phyloP scores from a whole-genome alignment of 2,113 vertebrate genomes.

The Alaudala cheleensis region DNA sequence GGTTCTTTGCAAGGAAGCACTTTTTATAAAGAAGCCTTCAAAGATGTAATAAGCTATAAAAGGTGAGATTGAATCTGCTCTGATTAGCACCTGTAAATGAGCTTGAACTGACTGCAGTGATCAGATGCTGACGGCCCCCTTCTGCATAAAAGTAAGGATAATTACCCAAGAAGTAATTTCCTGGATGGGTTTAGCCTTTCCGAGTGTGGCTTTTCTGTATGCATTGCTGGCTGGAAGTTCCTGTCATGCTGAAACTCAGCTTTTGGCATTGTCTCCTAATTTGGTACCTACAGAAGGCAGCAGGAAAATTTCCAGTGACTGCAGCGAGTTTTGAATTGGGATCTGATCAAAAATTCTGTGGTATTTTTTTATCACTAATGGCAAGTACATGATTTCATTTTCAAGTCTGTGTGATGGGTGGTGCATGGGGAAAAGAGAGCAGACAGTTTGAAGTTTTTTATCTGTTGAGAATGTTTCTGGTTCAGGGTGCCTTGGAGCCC shows the following conservation, averaged over 20 bases:
- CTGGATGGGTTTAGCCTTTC: not conserved
- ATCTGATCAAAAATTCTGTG: not conserved
- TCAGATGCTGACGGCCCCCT: not conserved
- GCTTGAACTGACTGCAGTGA: not conserved
- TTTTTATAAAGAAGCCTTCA: not conserved
- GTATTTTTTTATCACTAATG: not conserved
- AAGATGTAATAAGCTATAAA: constrained; percentile 13
- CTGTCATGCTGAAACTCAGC: not conserved
- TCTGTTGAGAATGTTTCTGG: not conserved
- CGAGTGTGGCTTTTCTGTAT: not conserved
- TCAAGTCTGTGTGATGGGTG: not conserved
- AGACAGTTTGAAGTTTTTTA: fast-evolving
- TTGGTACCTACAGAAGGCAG: not conserved
- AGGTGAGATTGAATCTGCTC: constrained; percentile 29
- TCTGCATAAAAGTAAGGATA: constrained; percentile 1
- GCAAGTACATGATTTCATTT: not conserved
- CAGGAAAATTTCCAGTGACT: not conserved
- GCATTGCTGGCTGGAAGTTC: not conserved
- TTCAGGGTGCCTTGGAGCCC: not conserved
- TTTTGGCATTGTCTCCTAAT: not conserved
- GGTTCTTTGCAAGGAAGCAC: not conserved
- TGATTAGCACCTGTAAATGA: constrained; percentile 41
- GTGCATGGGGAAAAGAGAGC: not conserved
- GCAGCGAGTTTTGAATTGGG: not conserved
- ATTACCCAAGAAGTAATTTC: constrained; percentile 5